Conservation (phyloP, 2,113 vertebrate genomes). For the Sigmodon hispidus region DNA sequence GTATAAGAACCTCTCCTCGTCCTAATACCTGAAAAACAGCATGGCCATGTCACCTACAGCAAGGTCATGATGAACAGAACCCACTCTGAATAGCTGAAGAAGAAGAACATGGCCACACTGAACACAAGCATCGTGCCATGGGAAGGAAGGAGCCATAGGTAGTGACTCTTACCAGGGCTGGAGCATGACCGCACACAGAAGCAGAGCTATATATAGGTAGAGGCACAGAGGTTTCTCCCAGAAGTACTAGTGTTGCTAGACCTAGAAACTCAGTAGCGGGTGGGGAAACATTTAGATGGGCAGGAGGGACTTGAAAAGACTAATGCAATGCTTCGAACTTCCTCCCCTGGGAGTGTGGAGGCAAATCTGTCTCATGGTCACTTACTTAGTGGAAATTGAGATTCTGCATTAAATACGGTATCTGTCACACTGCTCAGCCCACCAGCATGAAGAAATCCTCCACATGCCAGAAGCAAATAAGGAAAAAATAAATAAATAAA, state of each 20-base stretch:
- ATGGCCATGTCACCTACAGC: neutral
- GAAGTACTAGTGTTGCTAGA: neutral
- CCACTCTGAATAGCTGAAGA: neutral
- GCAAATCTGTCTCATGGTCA: no score
- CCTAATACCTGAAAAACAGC: neutral
- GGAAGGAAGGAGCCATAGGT: no score
- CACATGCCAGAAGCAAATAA: neutral
- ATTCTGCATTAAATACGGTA: neutral
- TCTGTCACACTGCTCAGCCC: neutral
- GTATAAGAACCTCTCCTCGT: neutral
- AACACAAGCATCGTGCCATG: neutral
- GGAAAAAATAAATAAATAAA: neutral
- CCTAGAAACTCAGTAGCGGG: no score
- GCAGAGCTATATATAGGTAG: no score
- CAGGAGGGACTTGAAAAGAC: neutral
- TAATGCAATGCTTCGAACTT: neutral
- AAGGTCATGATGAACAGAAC: neutral
- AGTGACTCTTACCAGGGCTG: rapidly evolving
- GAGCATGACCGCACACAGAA: rapidly evolving
- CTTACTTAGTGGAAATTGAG: neutral
- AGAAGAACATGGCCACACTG: neutral
- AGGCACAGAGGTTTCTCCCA: rapidly evolving
- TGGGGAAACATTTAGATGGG: neutral
- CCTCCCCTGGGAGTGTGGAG: no score
- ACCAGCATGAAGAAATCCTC: neutral